Base-by-base conservation (phyloP, 2,888 invertebrate species). In the Phyto melanocephala region DNA sequence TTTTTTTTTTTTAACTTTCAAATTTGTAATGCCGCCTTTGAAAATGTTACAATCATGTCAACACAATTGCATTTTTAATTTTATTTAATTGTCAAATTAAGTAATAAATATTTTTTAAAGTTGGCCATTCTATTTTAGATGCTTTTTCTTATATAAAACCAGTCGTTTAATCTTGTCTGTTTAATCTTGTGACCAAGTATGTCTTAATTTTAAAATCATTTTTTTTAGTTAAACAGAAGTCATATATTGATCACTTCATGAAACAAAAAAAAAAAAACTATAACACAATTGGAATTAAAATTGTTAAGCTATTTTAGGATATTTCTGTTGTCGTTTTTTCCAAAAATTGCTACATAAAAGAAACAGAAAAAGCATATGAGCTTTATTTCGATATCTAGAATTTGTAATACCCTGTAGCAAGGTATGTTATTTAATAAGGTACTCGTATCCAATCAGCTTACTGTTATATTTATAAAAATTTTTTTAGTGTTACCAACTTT, bases 51-150 rank as follows among this genome's bases (percentile, higher is more conserved):
- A 56, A 54, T 8, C 54, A 35, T 42, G 13, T 52, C 45, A 56
- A 70, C 20, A 47, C 22, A 33, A 35, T 54, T 56, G 35, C 35
- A 15, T 63, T 22, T 20, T 28, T n/a, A 63, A 28, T n/a, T 47
- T 17, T 24, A 68, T 47, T 17, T 24, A 68, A 77, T 60, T 68
- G 24, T 45, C 42, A 35, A 52, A 68, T 77, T 77, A 77, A 76
- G 68, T 77, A 17, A 62, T 77, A 77, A 68, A 77, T 76, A 68
- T 60, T 60, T 77, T 60, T 68, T 28, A 45, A 20, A n/a, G 2
- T 28, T 68, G 52, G 42, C 56, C 56, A 56, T 47, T 40, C 17
- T n/a, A 42, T 28, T 28, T 28, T 28, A 6, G 28, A 28, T 28
- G 3, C 4, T 28, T 3, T 28, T 28, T 5, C 28, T 28, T 28